A percentile compares a stretch with the other conserved stretches of the same genome.
phyloP scores from a whole-genome alignment of 2,113 vertebrate species.

The Orycteropus afer region DNA sequence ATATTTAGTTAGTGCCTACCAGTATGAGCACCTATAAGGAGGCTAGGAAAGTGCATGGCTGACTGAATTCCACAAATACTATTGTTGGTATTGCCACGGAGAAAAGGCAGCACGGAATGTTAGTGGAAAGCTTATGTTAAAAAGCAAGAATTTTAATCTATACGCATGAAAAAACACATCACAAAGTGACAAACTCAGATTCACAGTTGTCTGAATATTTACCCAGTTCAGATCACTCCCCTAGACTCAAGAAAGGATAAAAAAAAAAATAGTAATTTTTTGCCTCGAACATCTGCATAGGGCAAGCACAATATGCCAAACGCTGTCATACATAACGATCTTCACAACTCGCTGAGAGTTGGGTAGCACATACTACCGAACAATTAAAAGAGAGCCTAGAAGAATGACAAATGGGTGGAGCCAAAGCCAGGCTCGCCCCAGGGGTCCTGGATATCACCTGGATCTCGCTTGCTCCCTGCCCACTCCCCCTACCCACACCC shows the following conservation, averaged over 20 bases:
- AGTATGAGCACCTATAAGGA: not conserved
- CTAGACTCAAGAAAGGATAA: not conserved
- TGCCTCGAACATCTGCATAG: not conserved
- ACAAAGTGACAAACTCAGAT: not conserved
- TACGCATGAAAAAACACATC: not conserved
- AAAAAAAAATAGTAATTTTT: too few relatives aligned
- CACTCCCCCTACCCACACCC: not conserved
- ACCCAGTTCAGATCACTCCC: not conserved
- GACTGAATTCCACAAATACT: not conserved
- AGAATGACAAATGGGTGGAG: fast-evolving
- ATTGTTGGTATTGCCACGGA: not conserved
- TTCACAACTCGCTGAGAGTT: not conserved
- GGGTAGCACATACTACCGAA: not conserved
- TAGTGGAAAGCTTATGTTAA: not conserved
- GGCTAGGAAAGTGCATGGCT: not conserved
- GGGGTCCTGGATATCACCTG: not conserved
- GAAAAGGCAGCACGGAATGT: not conserved
- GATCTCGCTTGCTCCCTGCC: not conserved
- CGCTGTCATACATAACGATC: not conserved
- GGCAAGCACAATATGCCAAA: not conserved
- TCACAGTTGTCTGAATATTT: not conserved
- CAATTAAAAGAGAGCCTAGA: not conserved
- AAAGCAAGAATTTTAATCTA: not conserved
- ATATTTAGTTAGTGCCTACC: not conserved
- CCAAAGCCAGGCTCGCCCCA: not conserved